Evolutionary conservation across 2,888 invertebrate species (phyloP), one percentile per base, ranked within the genome.

Genomic region (Pharmacophagus antenor): DNA sequence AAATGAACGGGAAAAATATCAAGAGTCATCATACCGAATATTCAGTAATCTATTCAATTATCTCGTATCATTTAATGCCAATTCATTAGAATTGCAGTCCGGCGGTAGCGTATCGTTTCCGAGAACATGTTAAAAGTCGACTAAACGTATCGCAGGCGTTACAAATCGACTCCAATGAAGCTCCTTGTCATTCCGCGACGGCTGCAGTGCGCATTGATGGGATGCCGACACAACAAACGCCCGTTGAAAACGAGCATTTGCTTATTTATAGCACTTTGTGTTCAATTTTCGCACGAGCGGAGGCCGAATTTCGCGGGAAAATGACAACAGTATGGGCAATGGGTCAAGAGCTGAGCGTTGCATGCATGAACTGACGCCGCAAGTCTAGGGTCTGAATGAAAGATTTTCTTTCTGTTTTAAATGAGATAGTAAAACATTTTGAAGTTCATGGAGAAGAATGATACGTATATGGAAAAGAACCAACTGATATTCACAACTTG

Each of bases 141-240:
- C 42, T 61, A 61, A 74, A 62, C 64, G 50, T 56, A 62, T 68
- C 70, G 69, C 68, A 68, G 67, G 73, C 69, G 66, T 76, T 79
- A 82, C 81, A 85, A 85, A 85, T 85, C 69, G 77, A 65, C 71
- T 80, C 86, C 80, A 86, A 87, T 86, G 86, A 79, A 76, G 67
- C 74, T 73, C 69, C 68, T 82, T 82, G 71, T 70, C 73, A 81
- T 83, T 77, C 80, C 74, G 76, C 74, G 81, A 70, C 72, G 69
- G 66, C 55, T 49, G 25, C 62, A 62, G 56, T 41, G 63, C 70
- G 71, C 70, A 72, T 69, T 7, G 47, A 46, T 22, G 10, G 31
- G 44, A 18, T 18, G 56, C 27, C 55, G 44, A 15, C 41, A 23
- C 37, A 8, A n/a, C 46, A 2, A 21, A 12, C 53, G 42, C 21